Evolutionary conservation across 2,113 vertebrate species (phyloP).

Genomic region (Caranx melampygus): DNA sequence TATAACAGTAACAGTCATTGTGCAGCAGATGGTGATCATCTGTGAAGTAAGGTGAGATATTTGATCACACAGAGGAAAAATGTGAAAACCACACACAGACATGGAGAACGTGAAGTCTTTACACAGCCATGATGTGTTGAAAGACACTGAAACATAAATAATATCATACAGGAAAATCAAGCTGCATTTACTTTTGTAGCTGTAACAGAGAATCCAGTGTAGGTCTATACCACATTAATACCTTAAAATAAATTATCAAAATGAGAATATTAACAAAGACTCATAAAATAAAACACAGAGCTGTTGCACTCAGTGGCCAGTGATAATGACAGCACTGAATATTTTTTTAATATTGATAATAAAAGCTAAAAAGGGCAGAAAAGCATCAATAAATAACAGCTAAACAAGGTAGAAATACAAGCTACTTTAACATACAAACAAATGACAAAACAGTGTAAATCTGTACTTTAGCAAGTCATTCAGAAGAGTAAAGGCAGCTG

Average conservation of each 20-base stretch:
- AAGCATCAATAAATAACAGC: constrained; percentile 43
- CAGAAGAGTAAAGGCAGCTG: neutral
- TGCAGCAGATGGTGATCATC: neutral
- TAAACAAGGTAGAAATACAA: neutral
- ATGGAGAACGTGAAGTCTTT: constrained; percentile 44
- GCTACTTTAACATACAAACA: neutral
- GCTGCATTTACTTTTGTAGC: neutral
- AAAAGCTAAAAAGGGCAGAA: neutral
- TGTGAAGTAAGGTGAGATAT: neutral
- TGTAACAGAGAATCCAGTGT: constrained; percentile 25
- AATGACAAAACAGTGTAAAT: neutral
- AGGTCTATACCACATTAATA: neutral
- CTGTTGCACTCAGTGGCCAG: constrained; percentile 1
- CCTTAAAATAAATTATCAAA: constrained; percentile 53
- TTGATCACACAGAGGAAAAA: constrained; percentile 29
- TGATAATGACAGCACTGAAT: neutral
- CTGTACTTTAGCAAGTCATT: neutral
- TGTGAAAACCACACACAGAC: neutral
- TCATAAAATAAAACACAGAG: constrained; percentile 14
- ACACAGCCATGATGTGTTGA: constrained; percentile 1
- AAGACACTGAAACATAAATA: neutral
- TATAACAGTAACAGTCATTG: neutral
- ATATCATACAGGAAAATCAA: constrained; percentile 5
- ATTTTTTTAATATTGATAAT: neutral
- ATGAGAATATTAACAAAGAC: constrained; percentile 14